These are phyloP conservation scores for Corella eumyota DNA, from an alignment of 23 tunicate genomes.

Conservation along the genomic window DNA sequence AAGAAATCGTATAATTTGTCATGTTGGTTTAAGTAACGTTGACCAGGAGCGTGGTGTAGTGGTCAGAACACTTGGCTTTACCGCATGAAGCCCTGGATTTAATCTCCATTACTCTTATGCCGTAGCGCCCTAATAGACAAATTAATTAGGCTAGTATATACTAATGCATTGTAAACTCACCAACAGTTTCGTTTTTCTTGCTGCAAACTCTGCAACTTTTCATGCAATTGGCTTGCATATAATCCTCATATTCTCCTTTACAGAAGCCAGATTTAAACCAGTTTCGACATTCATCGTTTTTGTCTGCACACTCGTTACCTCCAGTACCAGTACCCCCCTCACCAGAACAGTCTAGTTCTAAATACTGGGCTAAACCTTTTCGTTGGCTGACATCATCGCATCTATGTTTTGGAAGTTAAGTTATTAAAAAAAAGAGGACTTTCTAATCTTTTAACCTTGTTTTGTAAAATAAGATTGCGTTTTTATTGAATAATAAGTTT, in stretches of 20 bases:
- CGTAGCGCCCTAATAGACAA: too few species aligned
- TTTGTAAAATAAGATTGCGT: background rate
- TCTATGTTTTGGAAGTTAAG: slow-evolving; percentile 7
- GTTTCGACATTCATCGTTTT: slow-evolving; percentile 1
- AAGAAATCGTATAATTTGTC: too few species aligned
- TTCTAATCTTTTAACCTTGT: background rate
- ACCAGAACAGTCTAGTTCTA: slow-evolving; percentile 11
- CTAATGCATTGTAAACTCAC: too few species aligned
- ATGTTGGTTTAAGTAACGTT: too few species aligned
- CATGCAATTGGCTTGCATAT: slow-evolving; percentile 12
- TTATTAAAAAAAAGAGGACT: background rate
- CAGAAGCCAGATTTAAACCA: slow-evolving; percentile 10
- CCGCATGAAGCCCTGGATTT: too few species aligned
- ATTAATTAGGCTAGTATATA: too few species aligned
- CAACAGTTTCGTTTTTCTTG: too few species aligned
- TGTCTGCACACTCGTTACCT: background rate
- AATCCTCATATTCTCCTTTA: background rate
- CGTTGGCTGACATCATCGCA: slow-evolving; percentile 30
- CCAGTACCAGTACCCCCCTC: slow-evolving; percentile 12
- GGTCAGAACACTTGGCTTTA: too few species aligned
- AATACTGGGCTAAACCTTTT: slow-evolving; percentile 13
- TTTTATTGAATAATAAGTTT: too few species aligned
- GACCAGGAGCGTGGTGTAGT: too few species aligned
- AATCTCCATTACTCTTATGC: too few species aligned
- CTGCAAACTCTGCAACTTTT: slow-evolving; percentile 11